Evolutionary conservation across 1,140 invertebrate genomes (phyloP).

Genomic region (Calliphora vicina): DNA sequence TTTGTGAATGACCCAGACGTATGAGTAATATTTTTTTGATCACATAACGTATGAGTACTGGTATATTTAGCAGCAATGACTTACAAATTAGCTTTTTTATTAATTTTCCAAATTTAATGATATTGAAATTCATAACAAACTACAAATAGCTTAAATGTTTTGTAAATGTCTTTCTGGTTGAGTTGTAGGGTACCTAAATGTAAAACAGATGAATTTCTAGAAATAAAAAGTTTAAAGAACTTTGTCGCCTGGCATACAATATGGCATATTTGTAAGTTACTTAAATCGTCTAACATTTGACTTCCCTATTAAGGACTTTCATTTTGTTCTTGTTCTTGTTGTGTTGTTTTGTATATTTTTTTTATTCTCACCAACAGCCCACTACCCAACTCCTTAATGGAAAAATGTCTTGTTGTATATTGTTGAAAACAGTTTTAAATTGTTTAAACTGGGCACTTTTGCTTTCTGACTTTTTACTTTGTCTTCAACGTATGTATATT

Average conservation of each 20-base stretch:
- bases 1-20: no score
- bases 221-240: constrained; percentile 26
- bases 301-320: constrained; percentile 3
- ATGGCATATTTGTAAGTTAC: not conserved
- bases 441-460: constrained; percentile 39
- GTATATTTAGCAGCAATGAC: no score
- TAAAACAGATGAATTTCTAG: not conserved
- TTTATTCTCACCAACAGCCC: not conserved
- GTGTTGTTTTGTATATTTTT: no score
- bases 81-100: no score
- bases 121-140: no score
- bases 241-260: constrained; percentile 23
- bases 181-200: not conserved
- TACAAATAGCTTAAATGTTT: no score
- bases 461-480: constrained; percentile 40
- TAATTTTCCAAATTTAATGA: no score
- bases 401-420: not conserved
- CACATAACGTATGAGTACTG: no score
- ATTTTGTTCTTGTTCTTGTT: not conserved
- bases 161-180: not conserved
- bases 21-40: no score
- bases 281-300: constrained; percentile 13
- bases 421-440: constrained; percentile 24
- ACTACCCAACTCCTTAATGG: not conserved
- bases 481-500: not conserved